Conservation (phyloP, 2,113 vertebrate species). For the Steatornis caripensis region DNA sequence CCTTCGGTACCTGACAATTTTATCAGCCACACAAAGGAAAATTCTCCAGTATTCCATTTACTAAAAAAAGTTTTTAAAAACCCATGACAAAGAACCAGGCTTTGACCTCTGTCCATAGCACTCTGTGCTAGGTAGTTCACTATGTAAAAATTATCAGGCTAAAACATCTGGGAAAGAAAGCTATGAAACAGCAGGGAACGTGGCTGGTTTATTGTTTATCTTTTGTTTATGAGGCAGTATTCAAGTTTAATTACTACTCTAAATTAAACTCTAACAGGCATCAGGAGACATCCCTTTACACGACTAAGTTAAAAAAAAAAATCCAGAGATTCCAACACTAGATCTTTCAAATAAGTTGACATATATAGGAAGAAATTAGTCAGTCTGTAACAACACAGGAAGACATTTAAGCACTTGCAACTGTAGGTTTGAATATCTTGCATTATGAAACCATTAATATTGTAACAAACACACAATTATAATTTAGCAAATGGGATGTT, state of each 20-base stretch:
- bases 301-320: constrained; percentile 71
- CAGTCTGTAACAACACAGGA: constrained; percentile 65
- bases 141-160: constrained; percentile 92
- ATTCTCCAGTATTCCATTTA: constrained; percentile 1
- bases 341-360: constrained; percentile 71
- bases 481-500: constrained; percentile 58
- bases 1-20: constrained; percentile 38
- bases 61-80: constrained; percentile 6
- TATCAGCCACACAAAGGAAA: constrained; percentile 33
- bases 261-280: constrained; percentile 99
- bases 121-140: constrained; percentile 79
- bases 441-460: constrained; percentile 67
- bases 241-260: constrained; percentile 99
- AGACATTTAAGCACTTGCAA: constrained; percentile 58
- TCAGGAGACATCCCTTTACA: constrained; percentile 88
- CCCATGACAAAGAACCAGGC: constrained; percentile 30
- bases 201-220: constrained; percentile 98
- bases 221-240: constrained; percentile 99
- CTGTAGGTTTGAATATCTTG: constrained; percentile 28
- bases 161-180: constrained; percentile 95
- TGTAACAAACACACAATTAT: constrained; percentile 45
- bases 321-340: constrained; percentile 64
- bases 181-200: constrained; percentile 96
- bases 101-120: constrained; percentile 77
- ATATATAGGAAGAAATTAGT: constrained; percentile 69